These are phyloP conservation scores for Oreochromis tanganicae DNA, from an alignment of 2,113 vertebrate genomes.

Conservation along the genomic window DNA sequence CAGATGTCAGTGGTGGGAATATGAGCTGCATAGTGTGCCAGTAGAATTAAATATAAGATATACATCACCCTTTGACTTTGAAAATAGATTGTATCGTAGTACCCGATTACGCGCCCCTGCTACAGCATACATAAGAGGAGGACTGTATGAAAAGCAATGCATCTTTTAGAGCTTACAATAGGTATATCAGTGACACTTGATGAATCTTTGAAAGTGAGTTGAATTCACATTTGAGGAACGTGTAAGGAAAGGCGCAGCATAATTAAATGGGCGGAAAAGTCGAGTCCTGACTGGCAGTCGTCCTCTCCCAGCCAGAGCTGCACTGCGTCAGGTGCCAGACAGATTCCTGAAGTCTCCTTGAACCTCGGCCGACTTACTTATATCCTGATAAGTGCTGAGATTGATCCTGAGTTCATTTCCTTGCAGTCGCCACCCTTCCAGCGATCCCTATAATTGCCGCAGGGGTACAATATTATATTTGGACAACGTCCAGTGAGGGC, in stretches of 20 bases:
- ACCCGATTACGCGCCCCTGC: neutral
- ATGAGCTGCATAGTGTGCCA: neutral
- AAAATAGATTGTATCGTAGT: conserved; percentile 25
- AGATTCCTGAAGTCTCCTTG: conserved; percentile 55
- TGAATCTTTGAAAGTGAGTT: neutral
- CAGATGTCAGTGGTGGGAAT: conserved; percentile 16
- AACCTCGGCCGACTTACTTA: conserved; percentile 44
- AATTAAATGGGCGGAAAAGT: neutral
- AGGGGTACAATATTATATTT: conserved; percentile 58
- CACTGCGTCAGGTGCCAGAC: conserved; percentile 22
- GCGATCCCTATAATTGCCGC: conserved; percentile 55
- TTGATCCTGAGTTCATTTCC: conserved; percentile 57
- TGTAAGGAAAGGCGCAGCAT: neutral
- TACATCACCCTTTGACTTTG: conserved; percentile 29
- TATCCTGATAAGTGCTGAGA: conserved; percentile 51
- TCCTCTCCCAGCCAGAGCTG: neutral
- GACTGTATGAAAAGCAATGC: neutral
- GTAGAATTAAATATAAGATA: conserved; percentile 28
- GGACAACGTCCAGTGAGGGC: conserved; percentile 53
- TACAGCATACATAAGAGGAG: neutral
- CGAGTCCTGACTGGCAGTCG: neutral
- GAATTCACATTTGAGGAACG: neutral
- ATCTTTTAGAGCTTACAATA: neutral
- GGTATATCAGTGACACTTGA: neutral
- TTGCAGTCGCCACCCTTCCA: conserved; percentile 24